Evolutionary conservation across 2,113 vertebrate genomes (phyloP), one percentile per base, ranked within the genome.

Genomic region (Patagioenas fasciata): DNA sequence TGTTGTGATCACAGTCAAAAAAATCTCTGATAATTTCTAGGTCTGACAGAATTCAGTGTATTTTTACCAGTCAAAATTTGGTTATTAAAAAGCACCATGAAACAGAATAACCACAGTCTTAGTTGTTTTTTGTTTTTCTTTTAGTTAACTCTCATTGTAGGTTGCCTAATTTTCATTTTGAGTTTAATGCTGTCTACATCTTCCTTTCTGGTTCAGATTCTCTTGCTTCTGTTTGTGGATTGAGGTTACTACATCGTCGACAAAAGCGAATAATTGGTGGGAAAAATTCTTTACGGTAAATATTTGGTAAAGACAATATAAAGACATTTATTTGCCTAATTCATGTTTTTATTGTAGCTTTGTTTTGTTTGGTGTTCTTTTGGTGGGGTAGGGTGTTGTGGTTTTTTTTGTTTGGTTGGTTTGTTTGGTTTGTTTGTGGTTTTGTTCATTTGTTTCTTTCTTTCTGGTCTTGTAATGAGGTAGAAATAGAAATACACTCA

Each of bases 191-290:
- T 69, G 26, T 82, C 51, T 94, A 8, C 11, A 28, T 87, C n/a
- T 85, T 60, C 5, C 29, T 89, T 93, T 95, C 74, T 91, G 89
- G 73, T 96, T 96, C 97, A 99, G 99, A 98, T 96, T 93, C 98
- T 70, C 97, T 97, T 50, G 95, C 96, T 65, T 98, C 98, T 65
- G 98, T 98, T 80, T 99, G 99, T 88, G 99, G 99, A 86, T 20
- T 99, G 96, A 98, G 99, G 84, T 97, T 98, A 80, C 89, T 98
- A 70, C 99, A 99, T 89, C 98, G 97, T 82, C 98, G 99, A 69
- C 99, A 99, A 95, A 99, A 99, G 72, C 97, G 99, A 92, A 99
- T 99, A 96, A 99, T 99, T 86, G 99, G 99, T 82, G 99, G 99
- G 67, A 98, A 98, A 95, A 99, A 99, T 97, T 99, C 99, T 91